Base-by-base conservation (phyloP, 2,888 invertebrate genomes). In the Coenonympha arcania region DNA sequence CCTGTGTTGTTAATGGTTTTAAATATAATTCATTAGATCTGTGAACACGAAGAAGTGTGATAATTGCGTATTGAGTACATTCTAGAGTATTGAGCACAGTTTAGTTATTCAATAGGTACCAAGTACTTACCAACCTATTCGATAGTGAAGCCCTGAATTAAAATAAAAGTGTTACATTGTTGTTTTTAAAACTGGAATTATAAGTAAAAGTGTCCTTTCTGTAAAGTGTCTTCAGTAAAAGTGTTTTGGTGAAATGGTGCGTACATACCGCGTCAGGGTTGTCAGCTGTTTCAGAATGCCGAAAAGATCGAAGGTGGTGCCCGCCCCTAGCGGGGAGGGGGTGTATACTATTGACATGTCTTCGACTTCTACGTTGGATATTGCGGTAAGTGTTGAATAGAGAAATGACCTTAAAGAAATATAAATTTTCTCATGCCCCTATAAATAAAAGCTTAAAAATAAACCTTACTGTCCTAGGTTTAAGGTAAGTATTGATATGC, bases 271-370 rank as follows among this genome's bases (percentile, higher is more conserved):
- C 67, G 70, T 83, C 62, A 73, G 72, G 68, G 70, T 83, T 62
- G 69, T 76, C 18, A 63, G 71, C 55, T 83, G 82, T 62, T 82
- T 83, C 33, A 75, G 62, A 59, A 69, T 82, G 71, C 75, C 80
- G 5, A 77, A 68, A 45, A 66, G 83, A 41, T 52, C 68, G 6
- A 86, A 83, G 68, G 83, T 86, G 55, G 75, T 76, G 1, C 85
- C 85, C 2, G 66, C 72, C 0, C 58, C 67, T 1, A 69, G 67
- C 56, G 70, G 66, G 1, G 77, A 78, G 24, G 79, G 78, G 8
- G 75, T 85, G 39, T 85, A 68, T 54, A 82, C 82, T 36, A 81
- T 84, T 24, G 80, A 62, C 36, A 55, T 64, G 52, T 64, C 64
- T 2, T 65, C 66, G 0, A 64, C 61, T 1, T 65, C 64, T 4